phyloP scores from a whole-genome alignment of 64 coral and sea anemone species.

The Montipora sp. region DNA sequence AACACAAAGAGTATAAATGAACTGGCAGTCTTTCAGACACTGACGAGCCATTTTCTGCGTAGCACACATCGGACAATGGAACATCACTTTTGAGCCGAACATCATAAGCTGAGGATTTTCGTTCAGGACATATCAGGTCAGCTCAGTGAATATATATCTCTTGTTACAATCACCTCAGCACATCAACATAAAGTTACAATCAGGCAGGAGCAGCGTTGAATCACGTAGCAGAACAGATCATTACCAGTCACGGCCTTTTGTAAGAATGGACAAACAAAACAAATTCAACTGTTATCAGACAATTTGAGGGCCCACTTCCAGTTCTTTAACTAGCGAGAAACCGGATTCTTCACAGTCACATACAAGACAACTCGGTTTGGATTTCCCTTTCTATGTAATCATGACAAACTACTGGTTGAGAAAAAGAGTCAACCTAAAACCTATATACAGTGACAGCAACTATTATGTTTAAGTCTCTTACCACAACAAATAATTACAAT shows the following conservation, averaged over 20 bases:
- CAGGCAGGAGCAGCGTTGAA: slow-evolving; percentile 24
- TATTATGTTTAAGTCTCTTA: too few species aligned
- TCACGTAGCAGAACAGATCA: slow-evolving; percentile 35
- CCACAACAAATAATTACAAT: too few species aligned
- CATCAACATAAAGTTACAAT: slow-evolving; percentile 3
- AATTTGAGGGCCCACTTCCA: neutral
- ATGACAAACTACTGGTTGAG: too few species aligned
- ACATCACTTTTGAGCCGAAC: slow-evolving; percentile 32
- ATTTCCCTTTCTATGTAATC: too few species aligned
- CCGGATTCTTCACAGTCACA: too few species aligned
- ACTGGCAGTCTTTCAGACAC: neutral
- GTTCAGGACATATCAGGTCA: slow-evolving; percentile 33
- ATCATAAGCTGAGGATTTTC: slow-evolving; percentile 42
- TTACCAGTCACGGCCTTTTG: slow-evolving; percentile 60
- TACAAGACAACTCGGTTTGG: too few species aligned
- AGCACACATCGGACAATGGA: neutral
- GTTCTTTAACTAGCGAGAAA: neutral
- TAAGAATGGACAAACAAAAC: slow-evolving; percentile 54
- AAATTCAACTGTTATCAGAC: slow-evolving; percentile 9
- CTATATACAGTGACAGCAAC: too few species aligned
- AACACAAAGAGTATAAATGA: neutral
- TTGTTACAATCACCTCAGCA: slow-evolving; percentile 34
- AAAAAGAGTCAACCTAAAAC: too few species aligned
- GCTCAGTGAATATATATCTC: slow-evolving; percentile 41
- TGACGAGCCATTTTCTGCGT: slow-evolving; percentile 9